These are phyloP conservation scores for Ceratotherium simum DNA, from an alignment of 2,113 vertebrate genomes.

Conservation along the genomic window DNA sequence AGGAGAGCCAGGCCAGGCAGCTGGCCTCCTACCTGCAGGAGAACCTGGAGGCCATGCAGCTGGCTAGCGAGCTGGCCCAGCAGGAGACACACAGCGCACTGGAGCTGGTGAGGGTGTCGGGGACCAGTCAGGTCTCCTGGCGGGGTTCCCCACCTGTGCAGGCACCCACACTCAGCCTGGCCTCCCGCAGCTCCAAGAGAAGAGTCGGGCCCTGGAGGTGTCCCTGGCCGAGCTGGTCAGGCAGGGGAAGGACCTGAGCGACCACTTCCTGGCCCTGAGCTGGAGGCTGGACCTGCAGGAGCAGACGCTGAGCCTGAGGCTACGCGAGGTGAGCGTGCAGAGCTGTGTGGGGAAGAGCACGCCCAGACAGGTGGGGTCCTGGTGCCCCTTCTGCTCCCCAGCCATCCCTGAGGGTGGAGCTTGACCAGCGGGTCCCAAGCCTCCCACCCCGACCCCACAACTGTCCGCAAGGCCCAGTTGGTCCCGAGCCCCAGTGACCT, in stretches of 20 bases:
- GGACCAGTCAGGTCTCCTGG: rapidly evolving
- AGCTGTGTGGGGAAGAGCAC: neutral
- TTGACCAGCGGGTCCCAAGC: neutral
- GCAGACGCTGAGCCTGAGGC: slow-evolving; percentile 48
- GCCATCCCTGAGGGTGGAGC: neutral
- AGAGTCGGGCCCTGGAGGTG: slow-evolving; percentile 64
- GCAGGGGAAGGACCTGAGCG: slow-evolving; percentile 68
- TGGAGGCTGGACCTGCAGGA: slow-evolving; percentile 74
- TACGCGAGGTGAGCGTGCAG: neutral
- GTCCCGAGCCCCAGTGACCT: neutral
- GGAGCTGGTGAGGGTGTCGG: slow-evolving; percentile 42
- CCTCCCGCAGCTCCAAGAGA: slow-evolving; percentile 63
- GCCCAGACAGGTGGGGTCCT: neutral
- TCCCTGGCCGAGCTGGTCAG: neutral
- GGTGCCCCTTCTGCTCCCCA: neutral
- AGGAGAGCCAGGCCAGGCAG: slow-evolving; percentile 43
- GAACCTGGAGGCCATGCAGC: slow-evolving; percentile 47
- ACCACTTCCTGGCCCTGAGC: slow-evolving; percentile 67
- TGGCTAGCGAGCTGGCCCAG: slow-evolving; percentile 40
- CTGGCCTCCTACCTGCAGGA: slow-evolving; percentile 61
- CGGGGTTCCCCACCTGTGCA: rapidly evolving
- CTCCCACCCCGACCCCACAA: neutral
- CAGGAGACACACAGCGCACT: neutral
- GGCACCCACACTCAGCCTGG: neutral
- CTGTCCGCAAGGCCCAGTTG: neutral